Evolutionary conservation across 1,140 invertebrate species (phyloP), one percentile per base, ranked within the genome.

Genomic region (Diploscapter pachys): DNA sequence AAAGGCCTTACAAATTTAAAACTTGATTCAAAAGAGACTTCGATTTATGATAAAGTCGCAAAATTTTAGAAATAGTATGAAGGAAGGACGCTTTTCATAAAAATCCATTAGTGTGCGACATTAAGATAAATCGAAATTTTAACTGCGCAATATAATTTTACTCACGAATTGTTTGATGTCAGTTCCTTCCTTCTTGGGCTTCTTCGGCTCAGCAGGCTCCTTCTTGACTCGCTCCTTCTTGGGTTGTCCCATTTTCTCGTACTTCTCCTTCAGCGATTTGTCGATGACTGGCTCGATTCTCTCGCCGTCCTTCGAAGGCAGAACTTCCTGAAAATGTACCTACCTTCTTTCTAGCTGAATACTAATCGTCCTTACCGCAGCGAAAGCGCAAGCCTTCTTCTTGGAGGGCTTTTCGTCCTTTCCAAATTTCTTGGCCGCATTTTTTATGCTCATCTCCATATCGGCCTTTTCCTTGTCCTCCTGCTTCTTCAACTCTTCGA

Each of bases 401-500:
- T 31, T 31, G 31, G 31, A 31, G 31, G 31, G 31, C 31, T 31
- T 63, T 5, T n/a, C n/a, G 51, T 59, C 63, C 49, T 63, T 53
- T 52, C 63, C 69, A 59, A 31, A 11, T 57, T 56, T 71, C n/a
- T 62, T 31, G 31, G 81, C 81, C 71, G 31, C 51, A 13, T 82
- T 79, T 55, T 84, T 84, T n/a, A 81, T 75, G 4, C 66, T 65
- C 3, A 69, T 76, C 62, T 82, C 81, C 3, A 66, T 51, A 64
- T 83, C 81, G 11, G 63, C 74, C 57, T 81, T 73, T 53, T 83
- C 82, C 31, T 77, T 80, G 59, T 53, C 67, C 63, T 76, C 87
- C 71, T 83, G 79, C 61, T 85, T 79, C 62, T 87, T 87, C 51
- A 90, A 84, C 84, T 93, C 92, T 49, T 89, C 86, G 4, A 92